Evolutionary conservation across 2,797 vertebrate species (phyloP).

Genomic region (Serranus cabrilla): DNA sequence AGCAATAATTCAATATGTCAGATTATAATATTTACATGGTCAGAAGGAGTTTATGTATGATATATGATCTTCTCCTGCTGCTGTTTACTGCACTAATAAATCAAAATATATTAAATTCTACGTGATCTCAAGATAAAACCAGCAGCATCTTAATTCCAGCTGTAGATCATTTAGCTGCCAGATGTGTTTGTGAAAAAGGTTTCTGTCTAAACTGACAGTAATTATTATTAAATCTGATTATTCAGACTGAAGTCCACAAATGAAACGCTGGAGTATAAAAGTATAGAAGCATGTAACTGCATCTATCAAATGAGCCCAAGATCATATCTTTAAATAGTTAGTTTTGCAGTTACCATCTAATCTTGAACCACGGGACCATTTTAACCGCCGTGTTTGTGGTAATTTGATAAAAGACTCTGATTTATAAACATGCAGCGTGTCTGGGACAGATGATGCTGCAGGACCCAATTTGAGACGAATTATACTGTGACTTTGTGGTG

Average conservation of each 20-base stretch:
- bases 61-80: conserved; percentile 10
- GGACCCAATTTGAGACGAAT: neutral
- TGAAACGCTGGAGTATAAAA: too few species aligned
- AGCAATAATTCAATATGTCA: neutral
- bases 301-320: too few species aligned
- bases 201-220: too few species aligned
- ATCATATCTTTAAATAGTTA: neutral
- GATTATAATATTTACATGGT: neutral
- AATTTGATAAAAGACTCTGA: neutral
- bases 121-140: neutral
- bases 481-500: neutral
- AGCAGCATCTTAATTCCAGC: too few species aligned
- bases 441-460: neutral
- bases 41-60: conserved; percentile 3
- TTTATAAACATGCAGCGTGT: too few species aligned
- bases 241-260: too few species aligned
- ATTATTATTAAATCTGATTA: too few species aligned
- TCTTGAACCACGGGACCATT: too few species aligned
- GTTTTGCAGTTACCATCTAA: too few species aligned
- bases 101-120: neutral
- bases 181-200: too few species aligned
- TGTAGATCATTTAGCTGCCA: too few species aligned
- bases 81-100: neutral
- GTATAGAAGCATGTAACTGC: too few species aligned
- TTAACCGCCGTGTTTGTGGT: neutral